These are phyloP conservation scores for Ostrea edulis DNA, from an alignment of 1,140 invertebrate species.

Conservation along the genomic window DNA sequence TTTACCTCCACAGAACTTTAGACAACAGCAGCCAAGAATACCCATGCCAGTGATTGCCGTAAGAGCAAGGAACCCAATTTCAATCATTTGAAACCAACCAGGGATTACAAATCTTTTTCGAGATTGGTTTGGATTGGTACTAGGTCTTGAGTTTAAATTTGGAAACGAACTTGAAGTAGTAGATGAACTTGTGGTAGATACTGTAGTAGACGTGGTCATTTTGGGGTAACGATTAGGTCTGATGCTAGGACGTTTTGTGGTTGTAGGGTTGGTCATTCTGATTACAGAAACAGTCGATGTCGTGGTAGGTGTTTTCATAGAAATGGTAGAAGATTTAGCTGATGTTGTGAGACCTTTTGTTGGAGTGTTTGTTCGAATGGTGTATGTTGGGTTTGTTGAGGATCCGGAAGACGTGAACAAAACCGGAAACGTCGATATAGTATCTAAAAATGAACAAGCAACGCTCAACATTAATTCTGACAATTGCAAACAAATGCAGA, in stretches of 20 bases:
- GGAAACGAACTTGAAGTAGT: background rate
- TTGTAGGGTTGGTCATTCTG: background rate
- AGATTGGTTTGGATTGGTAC: background rate
- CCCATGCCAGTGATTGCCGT: background rate
- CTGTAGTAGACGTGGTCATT: background rate
- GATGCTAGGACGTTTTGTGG: background rate
- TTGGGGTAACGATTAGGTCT: background rate
- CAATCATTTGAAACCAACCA: background rate
- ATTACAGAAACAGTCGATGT: background rate
- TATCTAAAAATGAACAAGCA: no score
- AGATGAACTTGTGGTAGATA: background rate
- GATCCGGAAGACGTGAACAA: no score
- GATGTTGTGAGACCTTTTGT: no score
- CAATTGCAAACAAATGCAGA: no score
- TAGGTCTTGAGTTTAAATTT: no score
- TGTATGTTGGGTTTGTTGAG: no score
- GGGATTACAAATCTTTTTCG: background rate
- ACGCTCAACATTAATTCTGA: no score
- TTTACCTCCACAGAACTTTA: conserved; percentile 9
- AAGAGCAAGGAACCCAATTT: background rate
- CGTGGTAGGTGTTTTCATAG: background rate
- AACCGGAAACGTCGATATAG: no score
- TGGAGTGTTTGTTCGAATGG: no score
- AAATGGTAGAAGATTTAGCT: no score
- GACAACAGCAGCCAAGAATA: conserved; percentile 3